Conservation (phyloP, 1,140 invertebrate genomes). For the Pseudomyrmex concolor region DNA sequence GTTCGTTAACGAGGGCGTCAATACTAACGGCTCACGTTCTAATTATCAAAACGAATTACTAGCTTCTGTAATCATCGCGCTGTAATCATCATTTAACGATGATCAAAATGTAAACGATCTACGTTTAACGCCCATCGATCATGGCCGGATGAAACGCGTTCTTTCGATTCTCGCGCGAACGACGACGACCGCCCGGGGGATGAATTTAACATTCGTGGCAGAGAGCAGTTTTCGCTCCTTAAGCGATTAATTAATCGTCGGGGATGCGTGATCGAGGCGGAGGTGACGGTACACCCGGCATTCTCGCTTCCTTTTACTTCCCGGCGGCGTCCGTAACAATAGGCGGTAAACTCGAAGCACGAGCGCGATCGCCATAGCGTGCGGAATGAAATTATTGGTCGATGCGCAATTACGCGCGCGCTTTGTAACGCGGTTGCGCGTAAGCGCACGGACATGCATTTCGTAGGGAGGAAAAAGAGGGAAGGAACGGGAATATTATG, state of each 20-base stretch:
- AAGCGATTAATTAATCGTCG: conserved; percentile 71
- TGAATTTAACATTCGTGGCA: conserved; percentile 10
- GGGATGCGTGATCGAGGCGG: conserved; percentile 61
- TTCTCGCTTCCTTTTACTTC: neutral
- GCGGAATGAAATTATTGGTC: conserved; percentile 72
- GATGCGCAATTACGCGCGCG: conserved; percentile 66
- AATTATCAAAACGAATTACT: conserved; percentile 47
- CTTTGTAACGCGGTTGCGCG: conserved; percentile 67
- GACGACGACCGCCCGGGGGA: neutral
- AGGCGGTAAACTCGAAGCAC: conserved; percentile 8
- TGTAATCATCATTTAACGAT: conserved; percentile 8
- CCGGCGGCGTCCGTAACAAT: conserved; percentile 30
- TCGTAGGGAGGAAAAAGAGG: neutral
- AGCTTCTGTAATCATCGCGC: conserved; percentile 8
- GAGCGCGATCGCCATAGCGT: neutral
- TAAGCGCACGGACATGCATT: conserved; percentile 57
- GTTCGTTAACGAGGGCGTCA: conserved; percentile 30
- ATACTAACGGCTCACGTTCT: conserved; percentile 21
- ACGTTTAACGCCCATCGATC: conserved; percentile 6
- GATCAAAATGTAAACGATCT: neutral
- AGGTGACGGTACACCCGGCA: conserved; percentile 12
- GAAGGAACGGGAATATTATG: conserved; percentile 31
- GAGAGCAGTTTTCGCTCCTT: conserved; percentile 61
- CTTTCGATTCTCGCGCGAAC: neutral
- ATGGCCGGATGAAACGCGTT: neutral